Percentiles rank a stretch among this genome's conserved stretches.
Evolutionary conservation across 1,140 invertebrate species (phyloP).

Genomic region (Prorops nasuta): DNA sequence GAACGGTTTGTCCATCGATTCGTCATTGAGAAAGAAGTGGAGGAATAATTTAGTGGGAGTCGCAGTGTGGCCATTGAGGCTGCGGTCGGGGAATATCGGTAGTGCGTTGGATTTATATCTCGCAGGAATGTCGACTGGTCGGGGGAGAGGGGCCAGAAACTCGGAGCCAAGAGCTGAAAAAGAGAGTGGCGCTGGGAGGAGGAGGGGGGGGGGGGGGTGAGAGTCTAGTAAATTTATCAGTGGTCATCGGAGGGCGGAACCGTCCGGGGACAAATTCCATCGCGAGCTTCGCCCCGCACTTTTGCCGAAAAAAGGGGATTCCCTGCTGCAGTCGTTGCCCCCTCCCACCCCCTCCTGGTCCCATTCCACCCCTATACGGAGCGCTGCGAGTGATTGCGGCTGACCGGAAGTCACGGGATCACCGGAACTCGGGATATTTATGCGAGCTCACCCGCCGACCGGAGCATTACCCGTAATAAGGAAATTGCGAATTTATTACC

Average conservation of each 20-base stretch:
- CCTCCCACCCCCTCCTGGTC: neutral
- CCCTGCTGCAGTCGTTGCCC: neutral
- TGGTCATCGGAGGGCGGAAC: constrained; percentile 43
- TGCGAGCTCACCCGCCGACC: constrained; percentile 51
- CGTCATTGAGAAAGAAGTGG: too few species aligned
- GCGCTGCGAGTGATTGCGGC: constrained; percentile 47
- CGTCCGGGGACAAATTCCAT: constrained; percentile 44
- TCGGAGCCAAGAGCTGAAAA: too few species aligned
- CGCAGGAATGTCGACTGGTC: too few species aligned
- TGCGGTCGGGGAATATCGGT: too few species aligned
- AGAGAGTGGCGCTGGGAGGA: neutral
- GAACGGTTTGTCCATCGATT: too few species aligned
- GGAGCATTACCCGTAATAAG: constrained; percentile 58
- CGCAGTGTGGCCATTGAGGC: too few species aligned
- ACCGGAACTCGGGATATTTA: constrained; percentile 57
- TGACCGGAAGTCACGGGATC: constrained; percentile 52
- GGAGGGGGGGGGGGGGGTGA: neutral
- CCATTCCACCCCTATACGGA: constrained; percentile 11
- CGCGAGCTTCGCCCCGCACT: constrained; percentile 37
- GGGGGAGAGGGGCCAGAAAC: too few species aligned
- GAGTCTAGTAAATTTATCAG: constrained; percentile 47
- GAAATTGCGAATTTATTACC: constrained; percentile 59
- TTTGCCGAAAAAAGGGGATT: constrained; percentile 2
- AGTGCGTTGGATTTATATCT: too few species aligned
- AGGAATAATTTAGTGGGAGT: too few species aligned